Percentiles rank a stretch among this genome's conserved stretches.
Evolutionary conservation across 2,888 invertebrate genomes (phyloP).

Genomic region (Stegana nigrithorax): DNA sequence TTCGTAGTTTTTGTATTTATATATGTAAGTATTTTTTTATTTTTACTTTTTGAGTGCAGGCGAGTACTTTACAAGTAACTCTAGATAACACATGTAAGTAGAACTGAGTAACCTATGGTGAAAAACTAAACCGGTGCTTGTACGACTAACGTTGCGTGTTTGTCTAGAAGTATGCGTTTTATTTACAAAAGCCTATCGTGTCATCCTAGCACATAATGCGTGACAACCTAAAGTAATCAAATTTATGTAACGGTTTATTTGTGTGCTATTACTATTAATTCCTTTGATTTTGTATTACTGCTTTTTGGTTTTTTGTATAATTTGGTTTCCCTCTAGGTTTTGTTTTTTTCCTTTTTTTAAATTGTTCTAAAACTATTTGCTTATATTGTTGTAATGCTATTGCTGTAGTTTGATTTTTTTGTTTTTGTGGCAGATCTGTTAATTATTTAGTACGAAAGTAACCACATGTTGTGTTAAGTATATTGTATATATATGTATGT

Average conservation of each 20-base stretch:
- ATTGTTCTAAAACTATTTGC: slow-evolving; percentile 31
- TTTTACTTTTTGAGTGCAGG: slow-evolving; percentile 14
- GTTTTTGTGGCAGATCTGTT: slow-evolving; percentile 24
- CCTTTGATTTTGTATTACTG: slow-evolving; percentile 27
- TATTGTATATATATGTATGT: slow-evolving; percentile 13
- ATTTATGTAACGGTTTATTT: slow-evolving; percentile 27
- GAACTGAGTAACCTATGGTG: too few relatives aligned
- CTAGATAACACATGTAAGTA: too few relatives aligned
- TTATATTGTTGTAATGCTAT: slow-evolving; percentile 21
- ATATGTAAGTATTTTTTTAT: not conserved
- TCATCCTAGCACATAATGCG: too few relatives aligned
- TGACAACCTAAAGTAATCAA: not conserved
- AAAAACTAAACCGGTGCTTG: too few relatives aligned
- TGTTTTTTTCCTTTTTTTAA: slow-evolving; percentile 42
- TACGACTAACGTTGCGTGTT: too few relatives aligned
- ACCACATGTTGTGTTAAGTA: not conserved
- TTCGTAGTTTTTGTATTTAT: slow-evolving; percentile 27
- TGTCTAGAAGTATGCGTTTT: too few relatives aligned
- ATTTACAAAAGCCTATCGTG: too few relatives aligned
- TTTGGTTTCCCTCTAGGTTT: slow-evolving; percentile 33
- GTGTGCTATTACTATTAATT: slow-evolving; percentile 17
- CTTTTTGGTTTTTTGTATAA: slow-evolving; percentile 53
- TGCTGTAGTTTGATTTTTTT: slow-evolving; percentile 26
- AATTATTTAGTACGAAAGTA: slow-evolving; percentile 1
- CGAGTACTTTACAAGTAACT: too few relatives aligned